phyloP scores from a whole-genome alignment of 2,888 invertebrate genomes.

The Helicoverpa assulta region DNA sequence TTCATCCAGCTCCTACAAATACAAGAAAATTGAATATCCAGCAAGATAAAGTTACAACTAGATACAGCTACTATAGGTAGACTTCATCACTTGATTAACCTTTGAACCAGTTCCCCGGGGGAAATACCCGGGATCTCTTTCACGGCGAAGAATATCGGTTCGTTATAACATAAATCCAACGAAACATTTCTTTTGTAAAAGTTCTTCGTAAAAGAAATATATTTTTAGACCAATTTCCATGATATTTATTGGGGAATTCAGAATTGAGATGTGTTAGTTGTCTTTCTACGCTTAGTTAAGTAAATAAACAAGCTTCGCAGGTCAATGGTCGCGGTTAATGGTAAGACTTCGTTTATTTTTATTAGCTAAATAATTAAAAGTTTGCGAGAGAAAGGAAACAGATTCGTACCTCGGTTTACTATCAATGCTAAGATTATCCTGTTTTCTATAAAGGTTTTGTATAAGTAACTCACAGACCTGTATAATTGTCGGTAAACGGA shows the following conservation, averaged over 20 bases:
- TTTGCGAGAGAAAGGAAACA: neutral
- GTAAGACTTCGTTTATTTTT: neutral
- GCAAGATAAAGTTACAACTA: neutral
- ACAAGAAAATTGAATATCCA: constrained; percentile 8
- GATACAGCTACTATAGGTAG: neutral
- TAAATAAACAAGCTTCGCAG: constrained; percentile 13
- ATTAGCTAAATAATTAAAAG: neutral
- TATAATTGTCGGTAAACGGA: no score
- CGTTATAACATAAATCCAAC: constrained; percentile 45
- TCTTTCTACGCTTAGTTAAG: constrained; percentile 12
- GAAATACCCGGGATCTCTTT: constrained; percentile 28
- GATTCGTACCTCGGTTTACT: neutral
- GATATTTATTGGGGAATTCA: constrained; percentile 13
- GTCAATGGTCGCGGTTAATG: constrained; percentile 3
- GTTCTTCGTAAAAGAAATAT: constrained; percentile 17
- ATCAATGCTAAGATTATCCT: no score
- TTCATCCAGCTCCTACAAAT: neutral
- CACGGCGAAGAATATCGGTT: constrained; percentile 36
- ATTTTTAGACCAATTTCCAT: constrained; percentile 22
- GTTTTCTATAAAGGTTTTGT: no score
- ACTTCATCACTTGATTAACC: constrained; percentile 40
- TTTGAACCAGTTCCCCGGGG: constrained; percentile 14
- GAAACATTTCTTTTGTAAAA: constrained; percentile 14
- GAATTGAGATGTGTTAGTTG: constrained; percentile 5
- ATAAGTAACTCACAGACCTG: no score